Conservation (phyloP, 1,140 invertebrate species). For the Melanaphis sacchari region DNA sequence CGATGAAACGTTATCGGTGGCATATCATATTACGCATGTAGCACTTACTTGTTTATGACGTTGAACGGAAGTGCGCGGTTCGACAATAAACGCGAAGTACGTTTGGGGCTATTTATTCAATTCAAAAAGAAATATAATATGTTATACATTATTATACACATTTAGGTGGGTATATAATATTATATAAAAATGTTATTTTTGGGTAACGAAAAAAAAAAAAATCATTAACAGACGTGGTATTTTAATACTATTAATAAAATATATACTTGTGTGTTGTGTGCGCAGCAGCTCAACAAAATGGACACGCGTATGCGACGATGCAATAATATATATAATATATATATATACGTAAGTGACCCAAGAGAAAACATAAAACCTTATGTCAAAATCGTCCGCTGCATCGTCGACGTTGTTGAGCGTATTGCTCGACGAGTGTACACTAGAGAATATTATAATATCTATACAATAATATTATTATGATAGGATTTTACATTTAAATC, state of each 20-base stretch:
- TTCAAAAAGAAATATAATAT: background rate
- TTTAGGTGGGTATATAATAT: background rate
- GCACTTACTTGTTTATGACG: background rate
- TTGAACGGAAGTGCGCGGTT: background rate
- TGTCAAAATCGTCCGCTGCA: background rate
- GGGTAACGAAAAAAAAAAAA: background rate
- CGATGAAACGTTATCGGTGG: background rate
- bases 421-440: background rate
- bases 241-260: background rate
- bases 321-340: background rate
- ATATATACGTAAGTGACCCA: too few relatives aligned
- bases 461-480: background rate
- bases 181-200: background rate
- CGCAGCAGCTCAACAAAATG: background rate
- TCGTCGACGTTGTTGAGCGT: background rate
- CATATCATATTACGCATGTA: too few relatives aligned
- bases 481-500: background rate
- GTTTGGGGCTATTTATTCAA: background rate
- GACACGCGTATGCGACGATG: background rate
- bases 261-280: background rate
- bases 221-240: background rate
- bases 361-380: background rate
- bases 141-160: background rate
- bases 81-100: background rate
- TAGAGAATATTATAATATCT: too few relatives aligned